These are phyloP conservation scores for Cartodere bifasciata DNA, from an alignment of 2,888 invertebrate species.

Conservation along the genomic window DNA sequence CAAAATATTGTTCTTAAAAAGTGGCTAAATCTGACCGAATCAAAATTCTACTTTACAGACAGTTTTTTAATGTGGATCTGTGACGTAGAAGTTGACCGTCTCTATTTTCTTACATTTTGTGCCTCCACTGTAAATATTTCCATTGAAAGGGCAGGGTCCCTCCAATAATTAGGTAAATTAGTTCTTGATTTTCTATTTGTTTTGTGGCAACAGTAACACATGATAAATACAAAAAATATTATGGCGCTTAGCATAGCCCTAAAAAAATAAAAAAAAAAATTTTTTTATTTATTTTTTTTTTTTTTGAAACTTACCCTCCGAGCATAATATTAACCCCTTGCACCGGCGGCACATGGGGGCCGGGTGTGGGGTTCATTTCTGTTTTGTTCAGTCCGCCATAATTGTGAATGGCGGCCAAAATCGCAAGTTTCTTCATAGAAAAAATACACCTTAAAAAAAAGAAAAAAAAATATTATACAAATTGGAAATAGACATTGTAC, in stretches of 20 bases:
- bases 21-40: too few relatives aligned
- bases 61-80: too few relatives aligned
- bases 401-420: slow-evolving; percentile 40
- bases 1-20: too few relatives aligned
- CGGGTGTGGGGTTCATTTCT: slow-evolving; percentile 29
- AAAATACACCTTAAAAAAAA: slow-evolving; percentile 42
- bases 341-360: slow-evolving; percentile 32
- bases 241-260: slow-evolving; percentile 71
- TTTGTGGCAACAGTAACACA: slow-evolving; percentile 62
- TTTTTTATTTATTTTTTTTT: slow-evolving; percentile 4
- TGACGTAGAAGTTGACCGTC: too few relatives aligned
- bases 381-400: slow-evolving; percentile 39
- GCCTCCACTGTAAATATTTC: slow-evolving; percentile 44
- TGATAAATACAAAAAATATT: slow-evolving; percentile 59
- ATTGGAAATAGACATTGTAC: too few relatives aligned
- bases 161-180: slow-evolving; percentile 34
- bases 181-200: slow-evolving; percentile 37
- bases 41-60: too few relatives aligned
- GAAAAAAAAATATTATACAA: too few relatives aligned
- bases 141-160: slow-evolving; percentile 39
- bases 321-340: slow-evolving; percentile 62
- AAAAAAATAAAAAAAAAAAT: slow-evolving; percentile 22
- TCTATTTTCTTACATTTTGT: slow-evolving; percentile 29
- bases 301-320: slow-evolving; percentile 54
- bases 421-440: slow-evolving; percentile 55